Percentiles rank a stretch among this genome's conserved stretches.
phyloP scores from a whole-genome alignment of 2,888 invertebrate species.

The Epinotia nisella region DNA sequence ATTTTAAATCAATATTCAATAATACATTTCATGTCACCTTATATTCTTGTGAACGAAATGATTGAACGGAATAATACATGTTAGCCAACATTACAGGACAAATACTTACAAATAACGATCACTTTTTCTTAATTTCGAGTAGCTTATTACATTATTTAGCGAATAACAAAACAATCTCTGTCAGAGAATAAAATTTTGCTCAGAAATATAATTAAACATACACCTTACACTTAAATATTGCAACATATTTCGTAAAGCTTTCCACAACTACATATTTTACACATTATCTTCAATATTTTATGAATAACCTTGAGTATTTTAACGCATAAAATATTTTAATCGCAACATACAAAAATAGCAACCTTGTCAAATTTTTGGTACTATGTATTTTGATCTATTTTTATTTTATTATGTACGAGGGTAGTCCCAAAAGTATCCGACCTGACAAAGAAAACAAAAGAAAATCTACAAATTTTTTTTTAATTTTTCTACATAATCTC shows the following conservation, averaged over 20 bases:
- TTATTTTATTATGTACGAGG: constrained; percentile 30
- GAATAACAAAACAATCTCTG: constrained; percentile 21
- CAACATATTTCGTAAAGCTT: constrained; percentile 42
- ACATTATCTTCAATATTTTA: constrained; percentile 45
- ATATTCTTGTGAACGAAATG: constrained; percentile 8
- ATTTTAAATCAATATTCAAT: constrained; percentile 10
- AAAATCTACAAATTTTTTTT: too few species aligned
- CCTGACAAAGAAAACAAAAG: too few species aligned
- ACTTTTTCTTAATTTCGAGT: constrained; percentile 39
- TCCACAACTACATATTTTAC: constrained; percentile 41
- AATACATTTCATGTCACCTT: constrained; percentile 21
- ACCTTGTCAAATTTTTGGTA: constrained; percentile 45
- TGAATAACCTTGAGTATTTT: constrained; percentile 50
- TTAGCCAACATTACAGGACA: constrained; percentile 12
- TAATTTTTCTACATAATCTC: too few species aligned
- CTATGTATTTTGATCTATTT: constrained; percentile 52
- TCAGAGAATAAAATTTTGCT: constrained; percentile 21
- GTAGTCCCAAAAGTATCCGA: too few species aligned
- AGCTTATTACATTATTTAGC: constrained; percentile 29
- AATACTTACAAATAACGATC: constrained; percentile 33
- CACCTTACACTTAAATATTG: constrained; percentile 38
- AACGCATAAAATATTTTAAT: constrained; percentile 46
- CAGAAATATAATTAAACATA: constrained; percentile 23
- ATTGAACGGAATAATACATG: background rate
- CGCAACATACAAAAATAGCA: constrained; percentile 52